Evolutionary conservation across 2,888 invertebrate species (phyloP), one percentile per base, ranked within the genome.

Genomic region (Diloba caeruleocephala): DNA sequence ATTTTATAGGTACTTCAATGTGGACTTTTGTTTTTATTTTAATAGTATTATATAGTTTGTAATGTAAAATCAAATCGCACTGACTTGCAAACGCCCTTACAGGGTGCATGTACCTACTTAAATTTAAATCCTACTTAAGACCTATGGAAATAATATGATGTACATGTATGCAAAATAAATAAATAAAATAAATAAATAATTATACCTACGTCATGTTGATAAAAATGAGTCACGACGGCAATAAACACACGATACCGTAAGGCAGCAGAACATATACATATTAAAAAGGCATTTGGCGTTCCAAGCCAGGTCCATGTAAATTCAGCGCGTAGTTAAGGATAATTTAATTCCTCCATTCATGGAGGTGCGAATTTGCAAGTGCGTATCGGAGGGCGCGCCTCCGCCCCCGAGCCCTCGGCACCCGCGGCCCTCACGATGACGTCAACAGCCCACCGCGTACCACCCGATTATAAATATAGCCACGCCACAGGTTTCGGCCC

Each of bases 381-480:
- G 90, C 91, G 92, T 92, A 90, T 81, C 76, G 84, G 86, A 88
- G 88, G 90, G 88, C 81, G 86, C 87, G 85, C 79, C 85, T 73
- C 70, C 67, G 52, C 21, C 73, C 70, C 65, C 70, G 57, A 74
- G 58, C 62, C 62, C 72, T 75, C 64, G 38, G 52, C 60, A 62
- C 77, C 68, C 72, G 73, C 78, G 73, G 74, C 79, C 81, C 81
- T 74, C 74, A 67, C 76, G 76, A 85, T 92, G 92, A 92, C 92
- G 92, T 92, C 92, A 92, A 89, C 86, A 74, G 81, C 87, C 88
- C 91, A 81, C 87, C 82, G 76, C 76, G 64, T 74, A 64, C 89
- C 89, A 84, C 88, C 90, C 87, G 84, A 84, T 83, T 91, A 92
- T 90, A 92, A 91, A 93, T 91, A 92, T 90, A 93, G 84, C 87